Conservation (phyloP, 1,140 invertebrate species). For the Pantala flavescens region DNA sequence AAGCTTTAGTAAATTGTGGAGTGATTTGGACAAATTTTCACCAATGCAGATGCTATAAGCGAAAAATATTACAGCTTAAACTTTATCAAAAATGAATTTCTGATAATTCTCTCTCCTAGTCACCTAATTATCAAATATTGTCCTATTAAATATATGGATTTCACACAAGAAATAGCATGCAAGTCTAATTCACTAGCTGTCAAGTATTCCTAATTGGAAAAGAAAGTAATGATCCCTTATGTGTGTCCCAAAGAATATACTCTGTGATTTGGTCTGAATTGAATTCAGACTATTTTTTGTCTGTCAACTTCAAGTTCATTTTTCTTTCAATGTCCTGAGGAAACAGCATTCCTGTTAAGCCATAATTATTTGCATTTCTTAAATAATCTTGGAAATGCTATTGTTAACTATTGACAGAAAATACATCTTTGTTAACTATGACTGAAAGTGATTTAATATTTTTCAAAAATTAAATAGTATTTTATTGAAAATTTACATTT, state of each 20-base stretch:
- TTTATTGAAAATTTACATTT: no score
- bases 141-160: background rate
- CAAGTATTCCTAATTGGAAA: background rate
- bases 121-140: background rate
- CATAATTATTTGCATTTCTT: background rate
- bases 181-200: background rate
- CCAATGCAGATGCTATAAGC: no score
- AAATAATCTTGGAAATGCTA: background rate
- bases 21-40: no score
- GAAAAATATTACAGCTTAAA: background rate
- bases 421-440: background rate
- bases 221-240: background rate
- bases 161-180: background rate
- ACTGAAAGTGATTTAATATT: background rate
- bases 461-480: no score
- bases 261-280: background rate
- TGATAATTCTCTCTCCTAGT: no score
- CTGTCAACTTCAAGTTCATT: background rate
- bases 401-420: background rate
- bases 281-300: background rate
- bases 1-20: no score
- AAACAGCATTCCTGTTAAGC: background rate
- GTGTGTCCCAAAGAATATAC: background rate
- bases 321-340: background rate
- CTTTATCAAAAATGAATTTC: background rate